Evolutionary conservation across 2,113 vertebrate species (phyloP), one percentile per base, ranked within the genome.

Genomic region (Podarcis cretensis): DNA sequence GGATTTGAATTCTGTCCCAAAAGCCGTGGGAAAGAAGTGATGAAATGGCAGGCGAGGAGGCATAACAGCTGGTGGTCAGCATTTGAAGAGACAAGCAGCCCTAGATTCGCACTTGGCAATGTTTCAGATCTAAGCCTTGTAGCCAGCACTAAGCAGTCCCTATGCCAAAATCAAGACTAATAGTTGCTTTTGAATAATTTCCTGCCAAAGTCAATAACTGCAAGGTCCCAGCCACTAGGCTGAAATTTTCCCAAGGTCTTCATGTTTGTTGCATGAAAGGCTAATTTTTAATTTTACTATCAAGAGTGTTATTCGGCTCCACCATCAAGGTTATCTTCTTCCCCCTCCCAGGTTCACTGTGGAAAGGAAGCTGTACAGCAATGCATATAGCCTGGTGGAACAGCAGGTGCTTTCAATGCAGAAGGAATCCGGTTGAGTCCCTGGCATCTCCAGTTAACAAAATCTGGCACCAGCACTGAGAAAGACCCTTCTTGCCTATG

Each of bases 281-380:
- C 86, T 87, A 81, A 81, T 87, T 87, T 87, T 87, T 87, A 87
- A 87, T 87, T 87, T 23, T 77, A 81, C 43, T 37, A 23, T 73
- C 40, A 80, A 80, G 43, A 71, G 35, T 37, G 25, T 57, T 87
- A 35, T 71, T 30, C 43, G 27, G 35, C 21, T 71, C 69, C 13
- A 12, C 65, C 14, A 59, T 74, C 83, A 84, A 74, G 48, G 66
- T 59, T 32, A 59, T 71, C 16, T 6, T 25, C 8, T 37, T 6
- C 43, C n/a, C 48, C 83, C 40, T 23, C 18, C 30, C 16, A 4
- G 8, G 57, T n/a, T n/a, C 27, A 68, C 30, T 79, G 13, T 14
- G 25, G 40, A 68, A 66, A 54, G n/a, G 21, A n/a, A 35, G 25
- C 8, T 35, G 65, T 87, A n/a, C 37, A 27, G 43, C 27, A 16